A percentile compares a stretch with the other conserved stretches of the same genome.
phyloP scores from a whole-genome alignment of 2,113 vertebrate genomes.

The Calypte anna region DNA sequence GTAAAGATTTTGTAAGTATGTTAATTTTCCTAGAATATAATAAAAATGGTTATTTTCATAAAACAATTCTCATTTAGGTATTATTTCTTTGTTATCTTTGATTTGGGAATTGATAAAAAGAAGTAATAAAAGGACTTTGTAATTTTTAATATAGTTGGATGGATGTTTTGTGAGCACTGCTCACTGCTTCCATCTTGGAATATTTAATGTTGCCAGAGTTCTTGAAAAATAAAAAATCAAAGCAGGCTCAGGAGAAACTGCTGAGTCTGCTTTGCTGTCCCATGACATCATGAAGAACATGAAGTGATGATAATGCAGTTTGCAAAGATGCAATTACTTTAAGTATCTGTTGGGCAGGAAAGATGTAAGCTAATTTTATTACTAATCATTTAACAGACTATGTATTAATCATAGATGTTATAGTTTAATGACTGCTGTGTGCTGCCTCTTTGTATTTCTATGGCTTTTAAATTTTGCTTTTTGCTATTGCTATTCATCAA shows the following conservation, averaged over 20 bases:
- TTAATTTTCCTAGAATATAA: not conserved
- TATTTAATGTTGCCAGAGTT: not conserved
- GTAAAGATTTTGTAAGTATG: not conserved
- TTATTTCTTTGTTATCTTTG: not conserved
- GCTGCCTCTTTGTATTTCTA: constrained; percentile 41
- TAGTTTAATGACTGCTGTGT: constrained; percentile 47
- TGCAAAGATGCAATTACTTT: constrained; percentile 93
- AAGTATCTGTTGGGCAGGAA: constrained; percentile 85
- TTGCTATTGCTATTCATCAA: not conserved
- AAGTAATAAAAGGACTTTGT: not conserved
- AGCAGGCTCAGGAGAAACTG: constrained; percentile 57
- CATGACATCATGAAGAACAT: constrained; percentile 81
- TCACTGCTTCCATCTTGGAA: not conserved
- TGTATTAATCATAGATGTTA: constrained; percentile 83
- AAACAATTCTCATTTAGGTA: not conserved
- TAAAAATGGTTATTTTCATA: not conserved
- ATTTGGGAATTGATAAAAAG: not conserved
- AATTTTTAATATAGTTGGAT: not conserved
- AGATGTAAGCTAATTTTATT: constrained; percentile 82
- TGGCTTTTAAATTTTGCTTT: constrained; percentile 23
- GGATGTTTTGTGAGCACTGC: not conserved
- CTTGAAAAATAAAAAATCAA: not conserved
- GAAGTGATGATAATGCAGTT: constrained; percentile 94
- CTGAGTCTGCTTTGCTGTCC: constrained; percentile 67
- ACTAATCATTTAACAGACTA: constrained; percentile 81